These are phyloP conservation scores for Tipula lateralis DNA, from an alignment of 2,888 invertebrate genomes.

Conservation along the genomic window DNA sequence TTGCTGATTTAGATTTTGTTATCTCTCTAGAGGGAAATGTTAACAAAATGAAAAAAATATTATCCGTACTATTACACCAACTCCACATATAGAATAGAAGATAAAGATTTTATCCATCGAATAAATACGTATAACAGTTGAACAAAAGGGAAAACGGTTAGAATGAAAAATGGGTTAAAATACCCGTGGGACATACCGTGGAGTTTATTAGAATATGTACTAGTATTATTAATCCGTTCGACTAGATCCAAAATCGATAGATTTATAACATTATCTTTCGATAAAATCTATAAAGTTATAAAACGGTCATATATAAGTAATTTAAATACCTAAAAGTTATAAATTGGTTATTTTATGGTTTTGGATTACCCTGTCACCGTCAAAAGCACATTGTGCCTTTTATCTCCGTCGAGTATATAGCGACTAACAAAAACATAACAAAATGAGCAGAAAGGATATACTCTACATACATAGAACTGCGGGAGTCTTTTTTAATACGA, in stretches of 20 bases:
- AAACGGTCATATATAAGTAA: not conserved
- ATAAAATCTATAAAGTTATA: not conserved
- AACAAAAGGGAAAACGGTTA: not conserved
- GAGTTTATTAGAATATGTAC: not conserved
- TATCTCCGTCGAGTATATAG: not conserved
- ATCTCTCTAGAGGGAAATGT: not conserved
- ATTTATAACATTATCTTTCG: not conserved
- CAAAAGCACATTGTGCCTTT: not conserved
- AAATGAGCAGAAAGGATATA: not conserved
- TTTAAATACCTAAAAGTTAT: not conserved
- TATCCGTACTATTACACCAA: not conserved
- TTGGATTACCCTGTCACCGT: not conserved
- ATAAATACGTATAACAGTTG: not conserved
- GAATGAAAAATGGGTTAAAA: slow-evolving; percentile 16
- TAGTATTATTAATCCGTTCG: not conserved
- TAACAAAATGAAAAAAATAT: not conserved
- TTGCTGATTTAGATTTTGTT: not conserved
- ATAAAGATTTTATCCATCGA: not conserved
- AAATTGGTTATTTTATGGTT: not conserved
- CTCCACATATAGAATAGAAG: not conserved
- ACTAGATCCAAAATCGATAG: not conserved
- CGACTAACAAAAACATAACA: not conserved
- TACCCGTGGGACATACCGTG: not conserved
- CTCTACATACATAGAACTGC: not conserved
- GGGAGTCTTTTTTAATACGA: not conserved